A percentile compares a stretch with the other conserved stretches of the same genome.
These are phyloP conservation scores for Psilopsiagon aurifrons DNA, from an alignment of 2,113 vertebrate species.

Conservation along the genomic window DNA sequence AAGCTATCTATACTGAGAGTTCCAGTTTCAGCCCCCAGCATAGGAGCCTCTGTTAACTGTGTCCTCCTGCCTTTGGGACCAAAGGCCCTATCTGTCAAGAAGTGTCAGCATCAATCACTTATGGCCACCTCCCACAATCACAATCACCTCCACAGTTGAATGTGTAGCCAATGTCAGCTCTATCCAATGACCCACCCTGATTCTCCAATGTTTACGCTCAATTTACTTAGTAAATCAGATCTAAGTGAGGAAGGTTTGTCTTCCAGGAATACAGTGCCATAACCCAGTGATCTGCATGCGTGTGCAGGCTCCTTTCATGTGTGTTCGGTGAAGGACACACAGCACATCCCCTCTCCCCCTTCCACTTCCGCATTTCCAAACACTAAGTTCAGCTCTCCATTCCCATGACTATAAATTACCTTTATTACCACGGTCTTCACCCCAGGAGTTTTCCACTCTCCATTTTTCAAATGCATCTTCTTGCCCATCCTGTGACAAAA, in stretches of 20 bases:
- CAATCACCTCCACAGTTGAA: background rate
- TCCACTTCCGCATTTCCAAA: background rate
- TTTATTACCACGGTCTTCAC: constrained; percentile 97
- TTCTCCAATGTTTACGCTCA: background rate
- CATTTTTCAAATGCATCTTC: constrained; percentile 88
- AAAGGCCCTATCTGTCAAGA: background rate
- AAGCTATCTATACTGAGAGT: background rate
- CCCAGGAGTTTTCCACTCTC: constrained; percentile 98
- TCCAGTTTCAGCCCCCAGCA: background rate
- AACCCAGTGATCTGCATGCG: background rate
- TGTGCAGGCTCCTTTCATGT: background rate
- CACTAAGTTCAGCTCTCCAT: background rate
- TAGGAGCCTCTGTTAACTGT: background rate
- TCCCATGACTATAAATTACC: constrained; percentile 67
- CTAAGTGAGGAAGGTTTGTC: background rate
- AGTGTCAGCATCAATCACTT: background rate
- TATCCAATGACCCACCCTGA: background rate
- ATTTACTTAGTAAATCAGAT: background rate
- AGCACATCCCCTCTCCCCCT: background rate
- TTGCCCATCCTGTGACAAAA: constrained; percentile 80
- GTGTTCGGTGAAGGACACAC: background rate
- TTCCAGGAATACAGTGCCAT: background rate
- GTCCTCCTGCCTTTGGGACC: background rate
- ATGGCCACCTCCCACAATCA: background rate
- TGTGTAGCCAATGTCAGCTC: background rate